Evolutionary conservation across 2,888 invertebrate species (phyloP), one percentile per base, ranked within the genome.

Genomic region (Ormyrus labotus): DNA sequence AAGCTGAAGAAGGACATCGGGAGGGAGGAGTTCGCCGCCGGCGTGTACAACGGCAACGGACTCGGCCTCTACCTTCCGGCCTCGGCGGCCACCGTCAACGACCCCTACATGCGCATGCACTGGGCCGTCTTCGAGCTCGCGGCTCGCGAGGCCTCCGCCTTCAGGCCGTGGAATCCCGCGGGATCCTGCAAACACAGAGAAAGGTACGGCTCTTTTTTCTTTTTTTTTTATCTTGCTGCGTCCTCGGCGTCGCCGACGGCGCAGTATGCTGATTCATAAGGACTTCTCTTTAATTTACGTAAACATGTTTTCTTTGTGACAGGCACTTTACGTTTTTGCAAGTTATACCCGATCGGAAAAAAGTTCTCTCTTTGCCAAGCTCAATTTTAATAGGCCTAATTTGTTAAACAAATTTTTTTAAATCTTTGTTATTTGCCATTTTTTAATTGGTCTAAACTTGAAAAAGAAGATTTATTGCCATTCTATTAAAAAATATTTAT

Each of bases 101-200:
- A 90, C 84, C 89, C 89, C 45, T 90, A 89, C 84, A 80, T 90
- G 73, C 88, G 89, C 81, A 89, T 90, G 90, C 90, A 90, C 82
- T 90, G 90, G 91, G 90, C 91, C 71, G 88, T 90, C 47, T 88
- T 90, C 78, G 90, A 90, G 84, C 84, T 90, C 65, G 90, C 90
- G 58, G 86, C 90, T 48, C 87, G 90, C 81, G 90, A 90, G 47
- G 88, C 90, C 60, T 91, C 91, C 19, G 91, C 91, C 67, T 91
- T 91, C 85, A 88, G 91, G 84, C 91, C 91, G 72, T 91, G 91
- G 91, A 90, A 87, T 83, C 85, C 90, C 58, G 83, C 89, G 11
- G 86, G 86, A 82, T 85, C 89, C 80, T 89, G 90, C 85, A 90
- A 90, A 86, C 90, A 90, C 84, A 90, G 89, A 84, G 91, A 91